Evolutionary conservation across 2,888 invertebrate species (phyloP).

Genomic region (Amphipyra berbera): DNA sequence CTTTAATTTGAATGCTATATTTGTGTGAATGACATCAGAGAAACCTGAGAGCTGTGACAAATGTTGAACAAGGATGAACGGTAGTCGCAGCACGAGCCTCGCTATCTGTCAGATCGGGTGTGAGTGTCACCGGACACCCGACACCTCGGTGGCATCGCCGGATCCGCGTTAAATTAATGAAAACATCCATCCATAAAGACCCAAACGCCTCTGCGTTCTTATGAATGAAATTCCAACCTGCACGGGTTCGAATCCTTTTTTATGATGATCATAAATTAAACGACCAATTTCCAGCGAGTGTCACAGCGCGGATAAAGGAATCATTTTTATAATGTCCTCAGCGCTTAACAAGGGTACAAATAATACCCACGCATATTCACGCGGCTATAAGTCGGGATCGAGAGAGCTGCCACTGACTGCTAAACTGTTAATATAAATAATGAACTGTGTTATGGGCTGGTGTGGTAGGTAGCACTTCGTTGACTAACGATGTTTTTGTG

Average conservation of each 20-base stretch:
- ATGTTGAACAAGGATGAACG: slow-evolving; percentile 63
- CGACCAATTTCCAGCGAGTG: slow-evolving; percentile 89
- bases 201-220: slow-evolving; percentile 89
- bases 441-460: slow-evolving; percentile 87
- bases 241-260: slow-evolving; percentile 88
- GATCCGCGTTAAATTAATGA: slow-evolving; percentile 88
- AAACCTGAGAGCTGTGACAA: slow-evolving; percentile 51
- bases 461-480: slow-evolving; percentile 83
- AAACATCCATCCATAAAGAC: slow-evolving; percentile 89
- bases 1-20: slow-evolving; percentile 26
- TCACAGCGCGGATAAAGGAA: slow-evolving; percentile 89
- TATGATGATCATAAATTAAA: slow-evolving; percentile 88
- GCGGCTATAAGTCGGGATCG: slow-evolving; percentile 86
- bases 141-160: slow-evolving; percentile 83
- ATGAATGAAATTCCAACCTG: slow-evolving; percentile 90
- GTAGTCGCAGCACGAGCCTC: slow-evolving; percentile 80
- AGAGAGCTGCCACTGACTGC: slow-evolving; percentile 85
- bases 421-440: slow-evolving; percentile 90
- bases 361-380: slow-evolving; percentile 90
- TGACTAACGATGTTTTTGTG: slow-evolving; percentile 87
- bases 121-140: slow-evolving; percentile 80
- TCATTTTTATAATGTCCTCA: slow-evolving; percentile 90
- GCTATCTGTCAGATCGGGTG: slow-evolving; percentile 75
- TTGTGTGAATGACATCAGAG: slow-evolving; percentile 57
- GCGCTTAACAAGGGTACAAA: slow-evolving; percentile 89